These are phyloP conservation scores for Laspeyria flexula DNA, from an alignment of 2,888 invertebrate species.

Conservation along the genomic window DNA sequence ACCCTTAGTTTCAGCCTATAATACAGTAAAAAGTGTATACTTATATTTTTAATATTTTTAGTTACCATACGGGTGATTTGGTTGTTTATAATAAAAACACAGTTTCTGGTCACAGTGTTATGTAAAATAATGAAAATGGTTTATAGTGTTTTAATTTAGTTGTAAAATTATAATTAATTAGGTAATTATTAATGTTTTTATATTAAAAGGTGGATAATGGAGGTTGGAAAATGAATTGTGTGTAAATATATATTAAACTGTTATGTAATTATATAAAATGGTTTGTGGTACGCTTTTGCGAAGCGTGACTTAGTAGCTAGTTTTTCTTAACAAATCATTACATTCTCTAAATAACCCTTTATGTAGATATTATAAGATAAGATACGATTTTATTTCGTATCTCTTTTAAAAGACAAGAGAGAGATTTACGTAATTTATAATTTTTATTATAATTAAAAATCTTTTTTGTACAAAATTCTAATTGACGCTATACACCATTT, in stretches of 20 bases:
- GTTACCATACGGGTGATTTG: slow-evolving; percentile 44
- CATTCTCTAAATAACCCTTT: neutral
- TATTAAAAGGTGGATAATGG: neutral
- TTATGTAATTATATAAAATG: slow-evolving; percentile 6
- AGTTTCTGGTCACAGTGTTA: slow-evolving; percentile 26
- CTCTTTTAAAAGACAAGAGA: slow-evolving; percentile 2
- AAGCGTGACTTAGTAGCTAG: slow-evolving; percentile 14
- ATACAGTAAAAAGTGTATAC: neutral
- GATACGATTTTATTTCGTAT: neutral
- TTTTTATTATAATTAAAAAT: neutral
- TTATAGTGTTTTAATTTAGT: slow-evolving; percentile 21
- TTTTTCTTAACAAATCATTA: slow-evolving; percentile 10
- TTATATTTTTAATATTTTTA: slow-evolving; percentile 13
- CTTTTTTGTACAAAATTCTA: neutral
- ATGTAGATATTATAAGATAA: neutral
- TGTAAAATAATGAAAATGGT: slow-evolving; percentile 33
- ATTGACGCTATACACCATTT: slow-evolving; percentile 37
- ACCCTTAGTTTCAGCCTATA: too few relatives aligned
- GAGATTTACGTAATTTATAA: slow-evolving; percentile 1
- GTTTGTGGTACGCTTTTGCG: neutral
- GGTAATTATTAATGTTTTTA: slow-evolving; percentile 2
- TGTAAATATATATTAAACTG: neutral
- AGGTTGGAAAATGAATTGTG: neutral
- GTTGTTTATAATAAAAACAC: slow-evolving; percentile 24
- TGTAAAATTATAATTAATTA: neutral